Base-by-base conservation (phyloP, 2,113 vertebrate genomes). In the Cinclus cinclus region DNA sequence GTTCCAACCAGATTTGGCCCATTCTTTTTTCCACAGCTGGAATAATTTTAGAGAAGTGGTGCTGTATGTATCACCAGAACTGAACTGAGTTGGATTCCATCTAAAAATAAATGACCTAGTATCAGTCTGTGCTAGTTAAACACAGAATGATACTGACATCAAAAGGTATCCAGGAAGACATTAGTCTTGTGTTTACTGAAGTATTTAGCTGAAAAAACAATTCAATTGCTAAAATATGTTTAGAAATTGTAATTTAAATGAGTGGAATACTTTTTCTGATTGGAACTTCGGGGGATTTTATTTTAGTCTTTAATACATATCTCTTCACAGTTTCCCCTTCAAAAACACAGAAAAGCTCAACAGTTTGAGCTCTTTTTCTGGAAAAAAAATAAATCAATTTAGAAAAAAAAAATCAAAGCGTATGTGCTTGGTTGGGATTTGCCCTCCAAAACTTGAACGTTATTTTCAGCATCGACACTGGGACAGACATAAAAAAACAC, bases 61-160 rank as follows among this genome's bases (percentile, higher is more conserved):
- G 71, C 59, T 31, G 30, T 24, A 19, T 10, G 0, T 22, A 50
- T 55, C 47, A 74, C 46, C 64, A 92, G 28, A 83, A 94, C 15
- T 67, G 41, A 95, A 83, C 52, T 78, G 52, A 92, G 88, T 46
- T 70, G 31, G 56, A 86, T 52, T 74, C 25, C 35, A 78, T 11
- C 85, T 83, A 90, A 96, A 96, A 92, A 96, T 94, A 96, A 94
- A 28, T 70, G 96, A 62, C 94, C 94, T 50, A 70, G 46, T 94
- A 90, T 64, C 44, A 76, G 82, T 16, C 63, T 85, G 90, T 73
- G 60, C 88, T 70, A 87, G 55, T 91, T 92, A 59, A 59, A 80
- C 18, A 59, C 68, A 60, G 42, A 77, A 80, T 0, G 6, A 70
- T 13, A 65, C 8, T 15, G 30, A 87, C 74, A 92, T 49, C 41